Base-by-base conservation (phyloP, 2,113 vertebrate species). In the Thymallus thymallus region DNA sequence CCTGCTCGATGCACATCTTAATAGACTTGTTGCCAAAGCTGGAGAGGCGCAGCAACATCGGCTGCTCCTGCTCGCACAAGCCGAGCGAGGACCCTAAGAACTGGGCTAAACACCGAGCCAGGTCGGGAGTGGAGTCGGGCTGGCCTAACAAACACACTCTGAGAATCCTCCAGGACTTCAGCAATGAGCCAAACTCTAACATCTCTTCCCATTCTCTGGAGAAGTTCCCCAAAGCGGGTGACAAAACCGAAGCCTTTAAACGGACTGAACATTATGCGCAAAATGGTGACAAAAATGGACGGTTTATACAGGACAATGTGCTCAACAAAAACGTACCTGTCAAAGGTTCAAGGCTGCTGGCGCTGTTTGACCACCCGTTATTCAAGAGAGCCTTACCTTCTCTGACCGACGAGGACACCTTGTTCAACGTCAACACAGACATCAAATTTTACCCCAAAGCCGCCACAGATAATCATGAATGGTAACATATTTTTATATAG, bases 341-440 rank as follows among this genome's bases (percentile, higher is more conserved):
- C 0, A 79, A 76, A 16, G 90, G 90, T 6, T 90, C 94, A 55
- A 93, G 91, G 71, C 82, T 98, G 85, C 86, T 91, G 4, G 92
- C 93, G 18, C 92, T 98, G 12, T 97, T 94, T 69, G 82, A 95
- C 30, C 96, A 98, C 70, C 94, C 95, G 3, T 91, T 98, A 0
- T 98, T 96, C 85, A 92, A 82, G 64, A 91, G 86, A 66, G 65
- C 88, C 1, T 55, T 86, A 58, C 95, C 96, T 0, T 29, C 88
- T 51, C 90, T 97, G 23, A 91, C 91, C 0, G 95, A 96, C 3
- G 92, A 94, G 61, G 97, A 98, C 85, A 95, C 95, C 35, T 86
- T 99, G 63, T 99, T 99, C 83, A 96, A 94, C 81, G 95, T 98
- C 86, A 96, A 97, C 89, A 95, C 95, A 20, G 95, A 98, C 91